A percentile compares a stretch with the other conserved stretches of the same genome.
Evolutionary conservation across 2,797 vertebrate genomes (phyloP).

Genomic region (Oryzias sinensis): DNA sequence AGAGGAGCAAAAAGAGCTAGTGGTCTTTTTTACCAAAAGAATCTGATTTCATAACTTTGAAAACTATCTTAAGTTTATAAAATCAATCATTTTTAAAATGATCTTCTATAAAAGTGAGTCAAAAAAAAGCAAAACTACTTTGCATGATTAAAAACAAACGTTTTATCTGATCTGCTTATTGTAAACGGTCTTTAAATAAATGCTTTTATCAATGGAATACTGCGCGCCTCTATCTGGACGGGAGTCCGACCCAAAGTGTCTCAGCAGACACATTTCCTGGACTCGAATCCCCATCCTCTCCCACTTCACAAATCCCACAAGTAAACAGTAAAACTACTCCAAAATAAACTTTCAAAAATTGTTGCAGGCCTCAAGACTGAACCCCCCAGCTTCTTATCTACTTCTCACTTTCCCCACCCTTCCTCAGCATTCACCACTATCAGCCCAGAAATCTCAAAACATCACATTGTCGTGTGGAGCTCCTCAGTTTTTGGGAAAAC

Average conservation of each 20-base stretch:
- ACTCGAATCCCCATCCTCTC: slow-evolving; percentile 47
- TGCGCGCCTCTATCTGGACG: neutral
- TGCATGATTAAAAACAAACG: too few relatives aligned
- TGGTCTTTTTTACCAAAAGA: too few relatives aligned
- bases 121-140: too few relatives aligned
- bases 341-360: slow-evolving; percentile 17
- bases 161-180: too few relatives aligned
- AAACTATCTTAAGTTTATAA: too few relatives aligned
- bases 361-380: slow-evolving; percentile 10
- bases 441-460: slow-evolving; percentile 38
- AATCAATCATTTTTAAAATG: neutral
- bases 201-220: neutral
- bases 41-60: too few relatives aligned
- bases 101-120: too few relatives aligned
- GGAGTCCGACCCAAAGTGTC: slow-evolving; percentile 4
- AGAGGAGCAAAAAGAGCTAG: neutral
- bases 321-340: slow-evolving; percentile 46
- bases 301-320: slow-evolving; percentile 44
- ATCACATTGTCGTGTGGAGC: slow-evolving; percentile 23
- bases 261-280: slow-evolving; percentile 50
- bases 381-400: slow-evolving; percentile 49
- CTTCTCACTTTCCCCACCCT: slow-evolving; percentile 34
- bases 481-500: neutral
- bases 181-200: too few relatives aligned
- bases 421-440: slow-evolving; percentile 51